Conservation (phyloP, 2,113 vertebrate species). For the Todiramphus chloris region DNA sequence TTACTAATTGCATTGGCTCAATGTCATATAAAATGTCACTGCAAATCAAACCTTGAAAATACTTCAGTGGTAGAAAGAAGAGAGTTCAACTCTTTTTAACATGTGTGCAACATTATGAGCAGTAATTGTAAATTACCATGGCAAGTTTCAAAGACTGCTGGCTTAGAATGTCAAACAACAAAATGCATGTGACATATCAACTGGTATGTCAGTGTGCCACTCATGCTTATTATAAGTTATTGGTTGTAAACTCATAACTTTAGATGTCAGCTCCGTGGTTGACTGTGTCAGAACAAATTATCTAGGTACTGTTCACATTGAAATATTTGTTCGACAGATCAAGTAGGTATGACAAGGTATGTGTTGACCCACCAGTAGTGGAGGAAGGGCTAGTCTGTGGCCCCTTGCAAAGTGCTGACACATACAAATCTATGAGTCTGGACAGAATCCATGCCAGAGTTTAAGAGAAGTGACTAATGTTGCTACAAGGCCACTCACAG, state of each 20-base stretch:
- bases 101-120: background rate
- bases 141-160: background rate
- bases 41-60: background rate
- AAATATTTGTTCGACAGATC: background rate
- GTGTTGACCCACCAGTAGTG: fast-evolving
- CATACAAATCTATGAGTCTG: background rate
- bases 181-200: background rate
- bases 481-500: background rate
- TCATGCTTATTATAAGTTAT: background rate
- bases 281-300: background rate
- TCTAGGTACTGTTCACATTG: background rate
- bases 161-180: background rate
- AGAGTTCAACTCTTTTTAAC: background rate
- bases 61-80: background rate
- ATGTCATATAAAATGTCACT: background rate
- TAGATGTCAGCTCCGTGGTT: background rate
- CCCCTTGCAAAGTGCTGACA: background rate
- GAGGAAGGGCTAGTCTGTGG: background rate
- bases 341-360: background rate
- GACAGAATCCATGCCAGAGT: background rate
- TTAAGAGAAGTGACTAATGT: background rate
- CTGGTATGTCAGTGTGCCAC: background rate
- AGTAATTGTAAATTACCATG: background rate
- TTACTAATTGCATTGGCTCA: background rate
- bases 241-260: background rate